phyloP scores from a whole-genome alignment of 2,797 vertebrate genomes.

The Remorina albescens region DNA sequence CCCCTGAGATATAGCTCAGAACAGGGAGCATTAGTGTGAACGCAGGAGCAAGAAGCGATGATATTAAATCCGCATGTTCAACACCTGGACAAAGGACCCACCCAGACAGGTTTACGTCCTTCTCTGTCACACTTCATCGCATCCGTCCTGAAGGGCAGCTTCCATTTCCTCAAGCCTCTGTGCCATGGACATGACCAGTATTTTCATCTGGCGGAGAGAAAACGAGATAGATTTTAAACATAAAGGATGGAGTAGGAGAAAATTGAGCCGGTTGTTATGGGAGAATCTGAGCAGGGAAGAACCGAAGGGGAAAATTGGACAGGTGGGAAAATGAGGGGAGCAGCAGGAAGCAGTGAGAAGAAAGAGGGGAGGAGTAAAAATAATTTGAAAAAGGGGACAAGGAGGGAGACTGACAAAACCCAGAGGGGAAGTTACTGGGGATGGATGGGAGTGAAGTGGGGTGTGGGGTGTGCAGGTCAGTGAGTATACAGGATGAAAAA shows the following conservation, averaged over 20 bases:
- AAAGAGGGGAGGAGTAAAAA: constrained; percentile 52
- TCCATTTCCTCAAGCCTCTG: constrained; percentile 82
- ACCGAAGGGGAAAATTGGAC: constrained; percentile 50
- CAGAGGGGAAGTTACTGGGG: constrained; percentile 56
- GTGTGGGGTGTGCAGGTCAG: constrained; percentile 60
- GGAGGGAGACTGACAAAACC: constrained; percentile 39
- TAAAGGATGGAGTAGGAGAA: neutral
- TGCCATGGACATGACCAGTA: constrained; percentile 84
- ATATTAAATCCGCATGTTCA: constrained; percentile 11
- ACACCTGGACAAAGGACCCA: constrained; percentile 30
- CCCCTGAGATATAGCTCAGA: constrained; percentile 30
- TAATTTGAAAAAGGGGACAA: constrained; percentile 57
- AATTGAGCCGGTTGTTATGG: constrained; percentile 12
- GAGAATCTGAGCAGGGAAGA: constrained; percentile 14
- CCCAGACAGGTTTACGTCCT: constrained; percentile 10
- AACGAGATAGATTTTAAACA: neutral
- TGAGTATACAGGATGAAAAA: constrained; percentile 53
- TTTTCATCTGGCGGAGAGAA: constrained; percentile 80
- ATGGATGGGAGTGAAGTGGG: constrained; percentile 45
- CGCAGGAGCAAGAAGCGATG: neutral
- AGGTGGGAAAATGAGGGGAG: constrained; percentile 70
- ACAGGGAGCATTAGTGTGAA: constrained; percentile 8
- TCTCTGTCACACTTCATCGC: constrained; percentile 40
- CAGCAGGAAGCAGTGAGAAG: constrained; percentile 58
- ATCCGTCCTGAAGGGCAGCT: constrained; percentile 58